Evolutionary conservation across 1,140 invertebrate species (phyloP), one percentile per base, ranked within the genome.

Genomic region (Atta cephalotes): DNA sequence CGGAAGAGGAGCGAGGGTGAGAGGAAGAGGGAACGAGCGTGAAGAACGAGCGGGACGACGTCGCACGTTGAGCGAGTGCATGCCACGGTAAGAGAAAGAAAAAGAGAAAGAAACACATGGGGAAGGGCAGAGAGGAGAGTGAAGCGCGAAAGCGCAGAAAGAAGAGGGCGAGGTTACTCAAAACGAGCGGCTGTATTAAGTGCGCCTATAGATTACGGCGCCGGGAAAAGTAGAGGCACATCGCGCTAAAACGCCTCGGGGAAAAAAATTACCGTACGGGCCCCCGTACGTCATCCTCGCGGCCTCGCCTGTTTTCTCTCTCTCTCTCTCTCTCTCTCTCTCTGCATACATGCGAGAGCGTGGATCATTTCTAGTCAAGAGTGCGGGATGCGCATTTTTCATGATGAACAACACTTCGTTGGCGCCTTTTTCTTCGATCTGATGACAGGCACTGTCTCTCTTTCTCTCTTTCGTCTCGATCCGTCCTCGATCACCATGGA

Each of bases 181-280:
- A 76, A 87, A 90, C 89, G 92, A 94, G 94, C 94, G 94, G 94
- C 93, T 94, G 94, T 94, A 94, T 94, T 95, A 95, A 95, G 94
- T 95, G 94, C 93, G 94, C 89, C 93, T 93, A 95, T 95, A 95
- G 94, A 95, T 95, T 95, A 95, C 91, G 82, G 10, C 35, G 85
- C 39, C 56, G 87, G 87, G 89, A 93, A 92, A 93, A 93, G 88
- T 91, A 85, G 81, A 87, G 91, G 85, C 86, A 63, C 58, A 91
- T 86, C 91, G 88, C 93, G 93, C 91, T 94, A 94, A 94, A 94
- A 94, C 89, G 91, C 82, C 85, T 80, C 79, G 66, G 89, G 77
- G 31, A 86, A 92, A 94, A 93, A 94, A 93, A 93, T 93, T 88
- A 92, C 82, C 77, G 90, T 84, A 71, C 89, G 91, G 84, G 84